Evolutionary conservation across 2,113 vertebrate species (phyloP), one percentile per base, ranked within the genome.

Genomic region (Oryzias javanicus): DNA sequence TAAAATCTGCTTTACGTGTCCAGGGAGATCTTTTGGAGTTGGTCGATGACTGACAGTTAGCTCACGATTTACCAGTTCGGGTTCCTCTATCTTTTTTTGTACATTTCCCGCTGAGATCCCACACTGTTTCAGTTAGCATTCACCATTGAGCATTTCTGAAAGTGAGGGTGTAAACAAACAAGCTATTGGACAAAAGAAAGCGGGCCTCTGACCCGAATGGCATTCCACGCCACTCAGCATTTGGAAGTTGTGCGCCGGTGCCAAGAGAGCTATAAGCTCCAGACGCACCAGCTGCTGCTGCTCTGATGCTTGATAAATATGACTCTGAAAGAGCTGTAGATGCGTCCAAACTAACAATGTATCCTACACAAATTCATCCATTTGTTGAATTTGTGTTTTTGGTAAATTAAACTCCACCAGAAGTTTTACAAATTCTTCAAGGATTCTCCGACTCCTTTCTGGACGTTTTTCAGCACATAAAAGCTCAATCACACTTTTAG

Each of bases 141-240:
- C 50, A 55, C 19, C 60, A 51, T 49, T 49, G 55, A 42, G 18
- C 54, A 20, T 54, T 49, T 67, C 19, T 63, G 10, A 64, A 64
- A 59, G 6, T 44, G 57, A 41, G 20, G 46, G 59, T 49, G 54
- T 60, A 55, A 81, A 64, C 67, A 68, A 80, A 76, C 60, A 61
- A 16, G 60, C 57, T 61, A 57, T 49, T 66, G 55, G 46, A 53
- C 13, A 47, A 51, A 22, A 49, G 46, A 74, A 64, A 74, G 50
- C 60, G 53, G 64, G 58, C 46, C 55, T 70, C 22, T 66, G 68
- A 78, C 70, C 80, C n/a, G 40, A 16, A 64, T n/a, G 19, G 14
- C 70, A 75, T 79, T 77, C 70, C 55, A 55, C 64, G 55, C 73
- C 61, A 58, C 57, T 76, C 76, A 74, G 42, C 44, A 17, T 79